Percentiles rank a stretch among this genome's conserved stretches.
Evolutionary conservation across 2,888 invertebrate genomes (phyloP).

Genomic region (Tetheella fluctuosa): DNA sequence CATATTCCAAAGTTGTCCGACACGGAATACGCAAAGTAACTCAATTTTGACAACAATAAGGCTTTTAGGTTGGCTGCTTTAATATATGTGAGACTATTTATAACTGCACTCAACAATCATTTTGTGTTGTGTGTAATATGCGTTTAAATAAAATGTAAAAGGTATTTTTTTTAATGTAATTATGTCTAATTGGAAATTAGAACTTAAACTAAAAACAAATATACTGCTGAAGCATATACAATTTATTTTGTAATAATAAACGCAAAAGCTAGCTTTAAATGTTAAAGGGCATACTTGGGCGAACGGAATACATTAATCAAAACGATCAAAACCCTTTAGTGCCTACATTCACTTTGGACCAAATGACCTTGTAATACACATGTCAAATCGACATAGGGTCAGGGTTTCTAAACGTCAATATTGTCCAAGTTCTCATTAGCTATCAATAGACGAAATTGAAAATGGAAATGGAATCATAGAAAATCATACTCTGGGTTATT

Average conservation of each 20-base stretch:
- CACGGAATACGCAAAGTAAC: not conserved
- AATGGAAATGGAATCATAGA: too few species aligned
- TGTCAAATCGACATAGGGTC: not conserved
- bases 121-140: not conserved
- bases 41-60: not conserved
- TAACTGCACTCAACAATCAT: too few species aligned
- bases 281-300: not conserved
- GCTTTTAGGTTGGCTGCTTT: not conserved
- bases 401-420: not conserved
- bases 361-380: not conserved
- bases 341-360: not conserved
- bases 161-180: not conserved
- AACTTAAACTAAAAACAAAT: not conserved
- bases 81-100: not conserved
- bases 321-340: not conserved
- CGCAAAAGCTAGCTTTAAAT: not conserved
- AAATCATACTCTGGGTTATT: too few species aligned
- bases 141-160: not conserved
- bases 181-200: too few species aligned
- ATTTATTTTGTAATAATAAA: too few species aligned
- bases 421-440: not conserved
- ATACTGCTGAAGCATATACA: not conserved
- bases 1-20: not conserved
- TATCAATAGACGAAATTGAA: too few species aligned
- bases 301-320: not conserved